Conservation (phyloP, 1,140 invertebrate genomes). For the Cryptotermes secundus region DNA sequence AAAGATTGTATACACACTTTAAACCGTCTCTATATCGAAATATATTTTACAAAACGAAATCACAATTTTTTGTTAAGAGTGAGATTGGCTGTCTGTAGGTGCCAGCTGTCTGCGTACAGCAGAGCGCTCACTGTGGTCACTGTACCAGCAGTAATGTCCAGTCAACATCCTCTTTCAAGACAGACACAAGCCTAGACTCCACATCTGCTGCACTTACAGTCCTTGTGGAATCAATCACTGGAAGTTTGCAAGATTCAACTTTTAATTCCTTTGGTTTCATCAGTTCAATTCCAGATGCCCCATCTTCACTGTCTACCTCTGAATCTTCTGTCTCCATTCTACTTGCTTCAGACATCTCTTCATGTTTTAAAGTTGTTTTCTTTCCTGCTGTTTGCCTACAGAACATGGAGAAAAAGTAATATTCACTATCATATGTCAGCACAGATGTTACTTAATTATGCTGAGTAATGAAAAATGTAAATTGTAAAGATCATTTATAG, state of each 20-base stretch:
- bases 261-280: not conserved
- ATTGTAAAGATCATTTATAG: too few relatives aligned
- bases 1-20: too few relatives aligned
- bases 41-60: too few relatives aligned
- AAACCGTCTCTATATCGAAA: too few relatives aligned
- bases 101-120: too few relatives aligned
- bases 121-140: not conserved
- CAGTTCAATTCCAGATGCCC: not conserved
- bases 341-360: not conserved
- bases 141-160: not conserved
- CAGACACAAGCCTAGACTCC: not conserved
- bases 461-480: too few relatives aligned
- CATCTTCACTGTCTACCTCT: not conserved
- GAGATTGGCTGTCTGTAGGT: too few relatives aligned
- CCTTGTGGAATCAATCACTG: not conserved
- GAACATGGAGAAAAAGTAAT: not conserved
- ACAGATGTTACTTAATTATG: too few relatives aligned
- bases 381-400: not conserved
- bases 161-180: conserved; percentile 18
- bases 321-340: not conserved
- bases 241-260: not conserved
- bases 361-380: not conserved
- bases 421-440: too few relatives aligned
- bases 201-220: not conserved
- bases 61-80: too few relatives aligned